Conservation (phyloP, 2,797 vertebrate genomes). For the Acanthis flammea region DNA sequence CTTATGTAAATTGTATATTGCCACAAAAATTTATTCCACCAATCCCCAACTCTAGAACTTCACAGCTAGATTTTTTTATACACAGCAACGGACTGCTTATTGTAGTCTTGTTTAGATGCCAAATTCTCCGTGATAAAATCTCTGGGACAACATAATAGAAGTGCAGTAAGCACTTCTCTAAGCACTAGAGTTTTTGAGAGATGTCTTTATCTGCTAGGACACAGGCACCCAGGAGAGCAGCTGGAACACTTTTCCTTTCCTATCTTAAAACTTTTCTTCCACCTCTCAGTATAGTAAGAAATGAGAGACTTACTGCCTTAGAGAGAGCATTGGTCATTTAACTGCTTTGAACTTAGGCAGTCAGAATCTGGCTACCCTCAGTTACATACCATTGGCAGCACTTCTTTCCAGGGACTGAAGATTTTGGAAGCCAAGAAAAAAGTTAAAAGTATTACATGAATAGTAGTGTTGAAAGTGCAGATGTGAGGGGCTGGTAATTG, state of each 20-base stretch:
- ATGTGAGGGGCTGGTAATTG: background rate
- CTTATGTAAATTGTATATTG: fast-evolving
- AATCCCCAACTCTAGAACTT: background rate
- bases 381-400: fast-evolving
- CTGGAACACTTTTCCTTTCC: background rate
- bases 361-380: background rate
- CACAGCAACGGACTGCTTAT: background rate
- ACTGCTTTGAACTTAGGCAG: background rate
- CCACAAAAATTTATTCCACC: background rate
- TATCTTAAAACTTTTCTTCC: background rate
- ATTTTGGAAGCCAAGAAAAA: background rate
- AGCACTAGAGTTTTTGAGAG: background rate
- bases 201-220: background rate
- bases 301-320: background rate
- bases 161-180: background rate
- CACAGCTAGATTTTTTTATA: background rate
- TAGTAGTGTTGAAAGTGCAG: background rate
- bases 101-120: background rate
- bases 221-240: background rate
- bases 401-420: background rate
- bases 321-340: background rate
- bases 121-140: background rate
- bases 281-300: background rate
- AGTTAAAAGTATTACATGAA: background rate
- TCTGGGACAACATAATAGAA: background rate